Base-by-base conservation (phyloP, 2,113 vertebrate genomes). In the Mustela lutreola region DNA sequence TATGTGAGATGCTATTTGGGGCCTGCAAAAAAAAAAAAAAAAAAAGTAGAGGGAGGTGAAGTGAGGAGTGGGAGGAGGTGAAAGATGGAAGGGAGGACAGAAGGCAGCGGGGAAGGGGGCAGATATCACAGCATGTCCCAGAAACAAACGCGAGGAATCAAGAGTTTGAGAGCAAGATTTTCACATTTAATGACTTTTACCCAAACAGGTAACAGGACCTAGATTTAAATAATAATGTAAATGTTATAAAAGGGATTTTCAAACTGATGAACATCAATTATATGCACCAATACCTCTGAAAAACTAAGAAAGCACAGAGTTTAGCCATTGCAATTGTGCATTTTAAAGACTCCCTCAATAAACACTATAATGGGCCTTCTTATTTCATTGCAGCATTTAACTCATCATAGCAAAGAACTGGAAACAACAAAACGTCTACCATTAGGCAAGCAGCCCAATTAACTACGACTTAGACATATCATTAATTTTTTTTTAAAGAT, bases 321-420 rank as follows among this genome's bases (percentile, higher is more conserved):
- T 88, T 33, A 65, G 42, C 16, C 24, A 80, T 1, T 56, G 15
- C 7, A 75, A 83, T 63, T 84, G 39, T 65, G 48, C 70, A 70
- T 92, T 91, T 93, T 45, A 87, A 97, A 97, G n/a, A 79, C 26
- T 73, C 26, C n/a, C 71, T 84, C 90, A 80, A 65, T 81, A 89
- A 80, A 80, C 91, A 90, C 36, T 76, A 33, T 22, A 39, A 76
- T 12, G 18, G 70, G 16, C 22, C 28, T 81, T 90, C 89, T 58
- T 80, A 67, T n/a, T 75, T 92, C 85, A 81, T 0, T 45, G 48
- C 28, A 88, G 31, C n/a, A 56, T 62, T 36, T 36, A 92, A 83
- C 16, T 92, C 50, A 48, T 5, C 56, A 48, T 7, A 75, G 60
- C 45, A 91, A 96, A 95, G 53, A 75, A 63, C 28, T 28, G 7